Percentiles rank a stretch among this genome's conserved stretches.
Conservation (phyloP, 2,888 invertebrate species). For the Ceriagrion tenellum region DNA sequence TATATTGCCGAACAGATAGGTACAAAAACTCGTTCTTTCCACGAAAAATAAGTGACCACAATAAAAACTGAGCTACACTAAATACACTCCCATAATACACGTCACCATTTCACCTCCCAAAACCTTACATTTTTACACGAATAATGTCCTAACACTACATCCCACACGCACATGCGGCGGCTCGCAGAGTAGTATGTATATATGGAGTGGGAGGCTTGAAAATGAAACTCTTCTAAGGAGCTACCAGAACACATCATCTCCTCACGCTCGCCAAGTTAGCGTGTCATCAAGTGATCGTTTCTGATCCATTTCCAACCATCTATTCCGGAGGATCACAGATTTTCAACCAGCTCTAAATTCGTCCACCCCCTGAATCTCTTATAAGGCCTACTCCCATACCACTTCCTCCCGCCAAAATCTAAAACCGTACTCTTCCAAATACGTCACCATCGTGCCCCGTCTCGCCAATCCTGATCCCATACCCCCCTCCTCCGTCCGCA, state of each 20-base stretch:
- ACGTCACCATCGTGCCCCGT: background rate
- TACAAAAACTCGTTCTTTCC: too few species aligned
- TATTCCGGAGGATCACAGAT: background rate
- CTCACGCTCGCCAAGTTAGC: background rate
- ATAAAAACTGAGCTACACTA: too few species aligned
- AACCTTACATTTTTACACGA: too few species aligned
- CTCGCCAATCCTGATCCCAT: background rate
- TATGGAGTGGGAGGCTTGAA: too few species aligned
- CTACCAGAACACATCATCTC: background rate
- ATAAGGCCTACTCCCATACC: background rate
- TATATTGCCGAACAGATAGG: too few species aligned
- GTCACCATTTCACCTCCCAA: too few species aligned
- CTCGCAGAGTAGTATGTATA: too few species aligned
- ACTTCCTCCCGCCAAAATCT: background rate
- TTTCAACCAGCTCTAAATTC: background rate
- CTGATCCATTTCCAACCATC: background rate
- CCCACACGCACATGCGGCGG: too few species aligned
- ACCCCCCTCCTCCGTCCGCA: background rate
- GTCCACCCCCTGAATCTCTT: background rate
- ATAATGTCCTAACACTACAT: too few species aligned
- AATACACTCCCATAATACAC: too few species aligned
- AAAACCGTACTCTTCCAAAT: slow-evolving; percentile 5
- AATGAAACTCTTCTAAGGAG: too few species aligned
- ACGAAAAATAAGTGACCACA: too few species aligned
- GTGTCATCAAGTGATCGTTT: background rate